These are phyloP conservation scores for Pachycephala philippinensis DNA, from an alignment of 2,113 vertebrate genomes.

Conservation along the genomic window DNA sequence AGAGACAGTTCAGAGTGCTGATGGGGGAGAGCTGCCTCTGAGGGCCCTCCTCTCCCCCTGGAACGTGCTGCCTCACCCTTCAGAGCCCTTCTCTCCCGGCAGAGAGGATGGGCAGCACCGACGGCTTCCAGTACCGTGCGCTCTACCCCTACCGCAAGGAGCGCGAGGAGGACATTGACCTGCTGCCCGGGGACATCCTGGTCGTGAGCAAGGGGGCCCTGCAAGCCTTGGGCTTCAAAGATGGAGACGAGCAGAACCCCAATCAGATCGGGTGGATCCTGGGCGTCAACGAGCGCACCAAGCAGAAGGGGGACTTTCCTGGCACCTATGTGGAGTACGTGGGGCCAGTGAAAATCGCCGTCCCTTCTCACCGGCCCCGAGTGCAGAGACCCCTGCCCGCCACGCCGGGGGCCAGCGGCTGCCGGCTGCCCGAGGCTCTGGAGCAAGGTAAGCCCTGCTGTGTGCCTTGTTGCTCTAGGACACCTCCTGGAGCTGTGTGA, in stretches of 20 bases:
- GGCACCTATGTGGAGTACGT: conserved; percentile 92
- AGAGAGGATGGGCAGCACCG: conserved; percentile 69
- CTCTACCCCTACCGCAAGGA: conserved; percentile 87
- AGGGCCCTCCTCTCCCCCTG: background rate
- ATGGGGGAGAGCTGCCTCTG: conserved; percentile 15
- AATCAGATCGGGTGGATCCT: conserved; percentile 89
- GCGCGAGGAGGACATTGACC: conserved; percentile 89
- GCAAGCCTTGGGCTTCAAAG: conserved; percentile 81
- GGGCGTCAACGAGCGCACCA: conserved; percentile 88
- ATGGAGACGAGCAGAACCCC: conserved; percentile 82
- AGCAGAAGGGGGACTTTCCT: conserved; percentile 90
- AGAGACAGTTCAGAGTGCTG: background rate
- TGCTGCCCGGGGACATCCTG: conserved; percentile 85
- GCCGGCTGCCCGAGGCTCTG: background rate
- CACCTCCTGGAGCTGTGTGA: background rate
- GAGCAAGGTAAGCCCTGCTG: conserved; percentile 74
- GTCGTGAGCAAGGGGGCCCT: conserved; percentile 87
- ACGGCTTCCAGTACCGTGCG: conserved; percentile 89
- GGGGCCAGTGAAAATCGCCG: conserved; percentile 80
- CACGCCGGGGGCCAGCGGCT: conserved; percentile 72
- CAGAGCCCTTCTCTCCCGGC: background rate
- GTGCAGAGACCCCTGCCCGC: conserved; percentile 86
- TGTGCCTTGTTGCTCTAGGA: rapidly evolving
- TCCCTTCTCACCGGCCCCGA: conserved; percentile 79
- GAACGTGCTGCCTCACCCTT: background rate